Conservation (phyloP, 2,113 vertebrate species). For the Malurus cyaneus region DNA sequence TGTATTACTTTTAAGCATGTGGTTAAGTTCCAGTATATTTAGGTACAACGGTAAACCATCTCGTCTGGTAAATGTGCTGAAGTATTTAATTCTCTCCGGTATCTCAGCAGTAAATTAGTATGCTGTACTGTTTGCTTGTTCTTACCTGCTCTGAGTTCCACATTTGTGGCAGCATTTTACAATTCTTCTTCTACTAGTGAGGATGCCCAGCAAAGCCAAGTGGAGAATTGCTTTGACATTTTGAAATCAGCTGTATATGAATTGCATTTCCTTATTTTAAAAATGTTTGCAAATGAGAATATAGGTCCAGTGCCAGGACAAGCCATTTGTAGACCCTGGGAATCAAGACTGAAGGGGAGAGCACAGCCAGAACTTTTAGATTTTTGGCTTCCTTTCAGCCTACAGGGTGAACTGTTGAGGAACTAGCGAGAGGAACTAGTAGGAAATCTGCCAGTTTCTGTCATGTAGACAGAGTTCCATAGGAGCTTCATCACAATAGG, state of each 20-base stretch:
- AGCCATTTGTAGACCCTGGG: not conserved
- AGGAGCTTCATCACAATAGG: not conserved
- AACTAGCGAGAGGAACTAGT: not conserved
- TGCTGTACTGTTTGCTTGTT: constrained; percentile 3
- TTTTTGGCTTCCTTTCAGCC: constrained; percentile 27
- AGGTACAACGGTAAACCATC: not conserved
- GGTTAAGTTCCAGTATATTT: constrained; percentile 13
- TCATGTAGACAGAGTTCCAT: not conserved
- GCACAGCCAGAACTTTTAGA: not conserved
- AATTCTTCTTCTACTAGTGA: not conserved
- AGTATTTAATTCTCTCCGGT: not conserved
- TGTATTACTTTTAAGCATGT: not conserved
- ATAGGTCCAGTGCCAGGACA: not conserved
- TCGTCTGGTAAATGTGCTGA: not conserved
- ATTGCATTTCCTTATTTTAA: not conserved
- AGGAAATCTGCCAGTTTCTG: not conserved
- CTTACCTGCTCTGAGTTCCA: not conserved
- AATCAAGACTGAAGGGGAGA: not conserved
- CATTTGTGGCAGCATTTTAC: not conserved
- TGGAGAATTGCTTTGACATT: not conserved
- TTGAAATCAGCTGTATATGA: not conserved
- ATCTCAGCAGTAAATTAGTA: not conserved
- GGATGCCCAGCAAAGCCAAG: not conserved
- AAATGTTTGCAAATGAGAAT: not conserved
- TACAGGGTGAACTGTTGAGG: not conserved